Percentiles rank a stretch among this genome's conserved stretches.
phyloP scores from a whole-genome alignment of 1,140 invertebrate species.

The Tribolium madens region DNA sequence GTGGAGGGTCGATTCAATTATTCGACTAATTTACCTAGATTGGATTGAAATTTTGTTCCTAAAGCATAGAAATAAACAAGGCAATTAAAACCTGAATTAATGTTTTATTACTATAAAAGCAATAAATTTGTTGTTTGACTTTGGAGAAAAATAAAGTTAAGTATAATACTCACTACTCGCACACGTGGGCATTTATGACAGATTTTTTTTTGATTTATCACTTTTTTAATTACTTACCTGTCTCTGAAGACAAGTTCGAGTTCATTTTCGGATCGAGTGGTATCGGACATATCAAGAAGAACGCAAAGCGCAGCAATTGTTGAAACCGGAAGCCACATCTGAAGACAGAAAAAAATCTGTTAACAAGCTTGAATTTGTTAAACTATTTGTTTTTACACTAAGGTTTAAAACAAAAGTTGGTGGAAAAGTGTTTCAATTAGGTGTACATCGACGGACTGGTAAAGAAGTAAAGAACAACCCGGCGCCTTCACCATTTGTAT shows the following conservation, averaged over 20 bases:
- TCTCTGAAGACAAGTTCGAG: slow-evolving; percentile 65
- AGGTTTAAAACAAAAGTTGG: slow-evolving; percentile 11
- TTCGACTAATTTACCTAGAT: too few species aligned
- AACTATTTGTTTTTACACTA: slow-evolving; percentile 20
- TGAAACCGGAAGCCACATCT: slow-evolving; percentile 60
- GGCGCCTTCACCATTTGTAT: slow-evolving; percentile 51
- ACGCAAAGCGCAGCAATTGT: slow-evolving; percentile 56
- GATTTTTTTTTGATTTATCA: too few species aligned
- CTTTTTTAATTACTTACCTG: slow-evolving; percentile 59
- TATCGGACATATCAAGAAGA: slow-evolving; percentile 52
- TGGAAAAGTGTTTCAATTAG: slow-evolving; percentile 36
- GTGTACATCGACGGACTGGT: slow-evolving; percentile 39
- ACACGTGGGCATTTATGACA: too few species aligned
- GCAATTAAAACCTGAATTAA: not conserved
- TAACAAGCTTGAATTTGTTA: not conserved
- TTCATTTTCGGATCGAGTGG: slow-evolving; percentile 61
- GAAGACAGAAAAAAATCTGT: slow-evolving; percentile 8
- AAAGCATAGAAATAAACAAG: not conserved
- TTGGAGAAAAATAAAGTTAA: too few species aligned
- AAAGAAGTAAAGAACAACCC: slow-evolving; percentile 46
- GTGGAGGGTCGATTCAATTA: not conserved
- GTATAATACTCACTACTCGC: too few species aligned
- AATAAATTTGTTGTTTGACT: not conserved
- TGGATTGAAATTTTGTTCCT: not conserved
- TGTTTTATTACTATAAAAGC: not conserved